Conservation (phyloP, 2,888 invertebrate species). For the Halictus quadricinctus region DNA sequence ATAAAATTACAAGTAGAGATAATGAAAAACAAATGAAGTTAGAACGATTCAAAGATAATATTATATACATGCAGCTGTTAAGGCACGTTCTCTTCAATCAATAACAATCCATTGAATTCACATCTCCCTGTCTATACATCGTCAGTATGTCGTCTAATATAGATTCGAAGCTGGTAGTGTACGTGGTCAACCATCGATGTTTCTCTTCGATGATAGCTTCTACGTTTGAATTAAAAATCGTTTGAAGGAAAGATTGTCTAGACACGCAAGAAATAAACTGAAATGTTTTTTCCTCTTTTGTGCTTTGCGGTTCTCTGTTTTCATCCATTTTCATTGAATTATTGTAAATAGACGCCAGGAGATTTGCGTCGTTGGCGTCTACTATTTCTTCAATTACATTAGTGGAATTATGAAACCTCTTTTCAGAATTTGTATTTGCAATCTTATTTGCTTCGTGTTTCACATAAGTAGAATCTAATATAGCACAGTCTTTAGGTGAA, state of each 20-base stretch:
- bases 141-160: constrained; percentile 89
- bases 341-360: constrained; percentile 86
- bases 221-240: constrained; percentile 85
- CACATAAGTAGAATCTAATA: constrained; percentile 73
- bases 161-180: constrained; percentile 87
- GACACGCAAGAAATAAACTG: constrained; percentile 79
- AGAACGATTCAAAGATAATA: background rate
- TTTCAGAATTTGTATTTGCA: constrained; percentile 64
- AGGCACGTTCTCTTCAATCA: constrained; percentile 74
- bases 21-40: background rate
- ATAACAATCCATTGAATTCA: constrained; percentile 89
- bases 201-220: constrained; percentile 85
- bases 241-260: constrained; percentile 86
- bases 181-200: constrained; percentile 87
- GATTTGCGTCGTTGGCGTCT: constrained; percentile 85
- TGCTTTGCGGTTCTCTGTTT: constrained; percentile 72
- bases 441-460: constrained; percentile 55
- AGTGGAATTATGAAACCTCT: constrained; percentile 80
- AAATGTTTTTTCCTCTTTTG: constrained; percentile 76
- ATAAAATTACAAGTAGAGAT: background rate
- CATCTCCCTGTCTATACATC: constrained; percentile 84
- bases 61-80: background rate
- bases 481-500: constrained; percentile 73
- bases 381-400: constrained; percentile 87
- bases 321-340: constrained; percentile 81